Conservation (phyloP, 2,113 vertebrate species). For the Neoarius graeffei region DNA sequence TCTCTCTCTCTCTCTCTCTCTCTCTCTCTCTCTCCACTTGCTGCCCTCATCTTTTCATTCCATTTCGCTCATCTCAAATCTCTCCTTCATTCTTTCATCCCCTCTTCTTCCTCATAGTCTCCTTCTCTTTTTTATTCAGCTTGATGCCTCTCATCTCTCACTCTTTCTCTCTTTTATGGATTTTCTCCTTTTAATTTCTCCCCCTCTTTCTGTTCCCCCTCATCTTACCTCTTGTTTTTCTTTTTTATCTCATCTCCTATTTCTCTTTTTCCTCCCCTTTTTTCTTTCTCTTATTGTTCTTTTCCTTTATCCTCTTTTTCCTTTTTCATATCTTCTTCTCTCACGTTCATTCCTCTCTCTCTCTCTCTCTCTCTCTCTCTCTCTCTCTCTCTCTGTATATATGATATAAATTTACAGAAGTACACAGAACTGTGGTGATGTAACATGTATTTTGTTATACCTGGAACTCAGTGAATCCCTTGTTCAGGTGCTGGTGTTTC, state of each 20-base stretch:
- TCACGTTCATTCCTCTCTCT: neutral
- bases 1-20: neutral
- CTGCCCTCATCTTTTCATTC: neutral
- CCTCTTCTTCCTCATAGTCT: neutral
- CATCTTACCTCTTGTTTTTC: neutral
- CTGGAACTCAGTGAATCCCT: neutral
- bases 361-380: constrained; percentile 8
- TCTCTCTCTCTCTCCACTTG: neutral
- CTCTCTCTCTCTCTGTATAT: neutral
- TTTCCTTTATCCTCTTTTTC: neutral
- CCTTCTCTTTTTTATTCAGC: constrained; percentile 40
- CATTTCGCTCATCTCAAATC: neutral
- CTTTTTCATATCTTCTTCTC: neutral
- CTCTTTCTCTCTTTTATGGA: neutral
- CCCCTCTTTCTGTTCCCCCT: neutral
- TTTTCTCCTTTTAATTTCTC: neutral
- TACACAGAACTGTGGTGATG: neutral
- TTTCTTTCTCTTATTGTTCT: constrained; percentile 1
- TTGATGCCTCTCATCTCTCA: neutral
- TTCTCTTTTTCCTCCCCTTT: neutral
- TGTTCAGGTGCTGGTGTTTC: neutral
- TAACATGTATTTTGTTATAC: neutral
- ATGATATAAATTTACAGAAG: neutral
- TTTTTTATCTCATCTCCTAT: too few species aligned
- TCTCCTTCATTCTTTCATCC: neutral